Base-by-base conservation (phyloP, 2,113 vertebrate species). In the Eira barbara region DNA sequence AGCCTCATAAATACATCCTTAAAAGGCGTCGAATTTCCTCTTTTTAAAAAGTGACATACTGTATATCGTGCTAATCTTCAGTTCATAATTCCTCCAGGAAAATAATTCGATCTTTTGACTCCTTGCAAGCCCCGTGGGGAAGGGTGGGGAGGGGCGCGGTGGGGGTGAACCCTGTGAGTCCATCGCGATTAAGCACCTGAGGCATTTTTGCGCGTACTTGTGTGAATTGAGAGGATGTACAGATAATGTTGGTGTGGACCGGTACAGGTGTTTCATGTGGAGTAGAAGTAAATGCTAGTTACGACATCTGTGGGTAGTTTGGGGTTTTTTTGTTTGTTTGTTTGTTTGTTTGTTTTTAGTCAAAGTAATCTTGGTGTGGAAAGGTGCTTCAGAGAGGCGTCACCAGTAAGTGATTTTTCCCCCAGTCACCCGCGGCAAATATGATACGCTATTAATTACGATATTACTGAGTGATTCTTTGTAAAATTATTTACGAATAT, bases 161-260 rank as follows among this genome's bases (percentile, higher is more conserved):
- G 29, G 45, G 45, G 23, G 36, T 27, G 34, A 17, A 31, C 12
- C 36, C 21, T 4, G 2, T n/a, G 49, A 49, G 65, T 42, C 10
- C 52, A 57, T 25, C 52, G 57, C 42, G 25, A 59, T 63, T 45
- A 82, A 47, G n/a, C 21, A 42, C 47, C 69, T 80, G 27, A 61
- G 39, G 92, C 21, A 47, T 95, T 93, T 84, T 88, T 63, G 63
- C 55, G 39, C 94, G 39, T 89, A 76, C 59, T 97, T 94, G 69
- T 85, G 76, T 93, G 88, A 97, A 80, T 29, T 2, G 29, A 89
- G 55, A 81, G 34, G 85, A 89, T 73, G 49, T 34, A 36, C 59
- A 83, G 34, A 78, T 52, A 84, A 49, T 90, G 71, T 79, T 57
- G 78, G 63, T 69, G 45, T 94, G 78, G 42, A 65, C 59, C 88